These are phyloP conservation scores for Lymantria monacha DNA, from an alignment of 2,888 invertebrate genomes.

Conservation along the genomic window DNA sequence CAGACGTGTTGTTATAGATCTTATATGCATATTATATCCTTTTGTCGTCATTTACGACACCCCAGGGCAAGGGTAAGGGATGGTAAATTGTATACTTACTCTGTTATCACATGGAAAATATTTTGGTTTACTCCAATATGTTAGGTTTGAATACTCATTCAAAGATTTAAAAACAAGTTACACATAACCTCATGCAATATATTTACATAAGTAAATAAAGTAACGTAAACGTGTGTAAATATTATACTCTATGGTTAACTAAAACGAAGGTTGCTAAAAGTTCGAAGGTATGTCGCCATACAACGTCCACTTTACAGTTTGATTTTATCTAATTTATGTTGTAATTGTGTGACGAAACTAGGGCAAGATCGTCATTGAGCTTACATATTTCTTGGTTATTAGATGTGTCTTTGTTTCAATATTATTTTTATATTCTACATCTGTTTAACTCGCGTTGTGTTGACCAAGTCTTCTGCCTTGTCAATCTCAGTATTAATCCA, in stretches of 20 bases:
- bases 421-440: too few species aligned
- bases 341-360: slow-evolving; percentile 18
- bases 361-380: slow-evolving; percentile 1
- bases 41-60: too few species aligned
- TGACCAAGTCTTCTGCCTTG: too few species aligned
- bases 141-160: not conserved
- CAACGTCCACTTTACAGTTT: slow-evolving; percentile 29
- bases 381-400: not conserved
- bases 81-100: too few species aligned
- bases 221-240: slow-evolving; percentile 32
- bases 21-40: too few species aligned
- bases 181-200: not conserved
- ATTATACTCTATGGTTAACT: slow-evolving; percentile 34
- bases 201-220: slow-evolving; percentile 19
- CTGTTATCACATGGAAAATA: too few species aligned
- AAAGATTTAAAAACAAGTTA: slow-evolving; percentile 14
- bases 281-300: slow-evolving; percentile 39
- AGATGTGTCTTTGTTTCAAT: not conserved
- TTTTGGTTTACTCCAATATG: too few species aligned
- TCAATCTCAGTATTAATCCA: too few species aligned
- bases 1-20: too few species aligned
- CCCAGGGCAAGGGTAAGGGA: too few species aligned
- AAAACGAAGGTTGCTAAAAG: slow-evolving; percentile 39
- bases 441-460: too few species aligned
- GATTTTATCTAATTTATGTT: slow-evolving; percentile 38